Percentiles rank a stretch among this genome's conserved stretches.
Evolutionary conservation across 2,888 invertebrate species (phyloP).

Genomic region (Pharmacophagus antenor): DNA sequence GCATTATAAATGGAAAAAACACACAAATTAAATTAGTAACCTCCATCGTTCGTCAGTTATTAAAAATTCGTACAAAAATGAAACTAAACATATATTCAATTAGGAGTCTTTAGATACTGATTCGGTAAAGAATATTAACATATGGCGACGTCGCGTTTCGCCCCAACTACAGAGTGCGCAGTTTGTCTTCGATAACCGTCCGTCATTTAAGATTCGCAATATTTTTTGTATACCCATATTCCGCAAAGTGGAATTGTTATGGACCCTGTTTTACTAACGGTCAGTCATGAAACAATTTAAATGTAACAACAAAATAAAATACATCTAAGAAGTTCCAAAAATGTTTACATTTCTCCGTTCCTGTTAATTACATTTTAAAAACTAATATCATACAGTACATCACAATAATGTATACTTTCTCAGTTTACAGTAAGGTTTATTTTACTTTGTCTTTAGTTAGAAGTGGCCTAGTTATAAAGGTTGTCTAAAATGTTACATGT

Average conservation of each 20-base stretch:
- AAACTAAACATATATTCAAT: not conserved
- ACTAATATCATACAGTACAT: not conserved
- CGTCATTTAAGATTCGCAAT: conserved; percentile 33
- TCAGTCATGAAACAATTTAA: no score
- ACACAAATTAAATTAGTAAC: not conserved
- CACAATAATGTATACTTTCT: not conserved
- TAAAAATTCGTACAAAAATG: not conserved
- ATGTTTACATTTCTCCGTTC: no score
- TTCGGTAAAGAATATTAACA: conserved; percentile 45
- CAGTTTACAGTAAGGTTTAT: not conserved
- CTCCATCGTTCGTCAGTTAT: not conserved
- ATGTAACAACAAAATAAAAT: no score
- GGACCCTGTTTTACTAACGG: no score
- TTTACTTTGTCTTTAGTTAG: not conserved
- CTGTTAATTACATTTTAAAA: conserved; percentile 1
- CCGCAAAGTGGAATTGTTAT: conserved; percentile 8
- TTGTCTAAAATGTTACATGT: conserved; percentile 51
- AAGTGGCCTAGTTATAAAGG: conserved; percentile 31
- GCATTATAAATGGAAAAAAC: no score
- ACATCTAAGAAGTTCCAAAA: no score
- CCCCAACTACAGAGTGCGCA: conserved; percentile 13
- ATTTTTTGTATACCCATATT: conserved; percentile 30
- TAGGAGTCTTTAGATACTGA: not conserved
- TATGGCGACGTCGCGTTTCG: conserved; percentile 52
- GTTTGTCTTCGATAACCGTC: not conserved